Base-by-base conservation (phyloP, 1,140 invertebrate genomes). In the Drosophila sechellia region DNA sequence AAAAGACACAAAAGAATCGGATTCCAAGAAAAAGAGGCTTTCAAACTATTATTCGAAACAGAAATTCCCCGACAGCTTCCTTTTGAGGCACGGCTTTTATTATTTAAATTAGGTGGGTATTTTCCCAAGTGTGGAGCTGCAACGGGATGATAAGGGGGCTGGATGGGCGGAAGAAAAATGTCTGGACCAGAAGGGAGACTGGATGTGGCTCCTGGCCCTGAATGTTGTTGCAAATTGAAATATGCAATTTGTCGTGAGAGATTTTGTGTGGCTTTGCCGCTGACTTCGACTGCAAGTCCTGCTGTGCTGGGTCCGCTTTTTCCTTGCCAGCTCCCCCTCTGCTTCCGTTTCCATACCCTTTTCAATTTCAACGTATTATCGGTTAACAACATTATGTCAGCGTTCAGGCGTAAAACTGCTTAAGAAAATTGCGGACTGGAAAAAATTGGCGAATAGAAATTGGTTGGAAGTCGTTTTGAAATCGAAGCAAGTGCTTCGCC, bases 341-440 rank as follows among this genome's bases (percentile, higher is more conserved):
- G 13, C 31, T 34, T 68, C 52, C 61, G 54, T 56, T 60, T 48
- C 39, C 50, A 59, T 52, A 49, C 52, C 49, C 59, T 81, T 85
- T 89, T 90, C 87, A 90, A 90, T 90, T 90, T 90, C 83, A 87
- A 80, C 73, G 83, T 90, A 90, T 90, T 90, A 90, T 90, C 87
- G 87, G 78, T 90, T 90, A 90, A 90, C 87, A 89, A 80, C 84
- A 84, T 90, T 90, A 90, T 85, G 83, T 74, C 79, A 87, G 87
- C 84, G 83, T 85, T 90, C 87, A 81, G 89, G 79, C 87, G 83
- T 90, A 84, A 90, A 90, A 90, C 79, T 90, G 87, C 87, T 90
- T 90, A 90, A 87, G 83, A 89, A 87, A 87, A 89, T 87, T 87
- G 76, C 70, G 15, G 42, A 6, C 13, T 11, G 15, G 48, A 12